These are phyloP conservation scores for Montifringilla adamsi DNA, from an alignment of 2,113 vertebrate genomes.

Conservation along the genomic window DNA sequence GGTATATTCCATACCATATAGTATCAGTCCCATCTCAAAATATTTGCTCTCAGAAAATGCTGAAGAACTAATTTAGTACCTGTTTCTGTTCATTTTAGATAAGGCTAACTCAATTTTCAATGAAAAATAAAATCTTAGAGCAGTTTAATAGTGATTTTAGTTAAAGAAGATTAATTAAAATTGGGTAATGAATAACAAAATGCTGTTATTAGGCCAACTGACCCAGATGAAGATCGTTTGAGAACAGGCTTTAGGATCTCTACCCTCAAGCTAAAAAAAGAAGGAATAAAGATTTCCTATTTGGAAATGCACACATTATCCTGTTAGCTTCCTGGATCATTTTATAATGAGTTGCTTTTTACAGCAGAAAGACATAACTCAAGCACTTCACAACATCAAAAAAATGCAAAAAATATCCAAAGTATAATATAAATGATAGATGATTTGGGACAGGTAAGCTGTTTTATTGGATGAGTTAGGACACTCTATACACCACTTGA, in stretches of 20 bases:
- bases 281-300: not conserved
- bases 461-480: not conserved
- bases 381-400: not conserved
- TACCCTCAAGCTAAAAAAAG: not conserved
- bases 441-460: not conserved
- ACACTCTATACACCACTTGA: not conserved
- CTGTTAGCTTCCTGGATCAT: not conserved
- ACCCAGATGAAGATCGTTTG: not conserved
- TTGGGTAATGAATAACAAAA: not conserved
- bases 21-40: not conserved
- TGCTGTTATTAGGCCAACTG: not conserved
- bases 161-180: not conserved
- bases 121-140: not conserved
- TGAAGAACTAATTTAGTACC: not conserved
- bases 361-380: not conserved
- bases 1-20: not conserved
- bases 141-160: not conserved
- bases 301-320: not conserved
- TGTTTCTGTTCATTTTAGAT: not conserved
- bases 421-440: not conserved
- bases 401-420: not conserved
- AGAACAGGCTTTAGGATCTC: not conserved
- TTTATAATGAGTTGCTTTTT: not conserved
- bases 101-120: not conserved
- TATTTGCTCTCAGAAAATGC: not conserved